Evolutionary conservation across 30 jellyfish, hydroid and myxozoan species (phyloP).

Genomic region (Turritopsis dohrnii): DNA sequence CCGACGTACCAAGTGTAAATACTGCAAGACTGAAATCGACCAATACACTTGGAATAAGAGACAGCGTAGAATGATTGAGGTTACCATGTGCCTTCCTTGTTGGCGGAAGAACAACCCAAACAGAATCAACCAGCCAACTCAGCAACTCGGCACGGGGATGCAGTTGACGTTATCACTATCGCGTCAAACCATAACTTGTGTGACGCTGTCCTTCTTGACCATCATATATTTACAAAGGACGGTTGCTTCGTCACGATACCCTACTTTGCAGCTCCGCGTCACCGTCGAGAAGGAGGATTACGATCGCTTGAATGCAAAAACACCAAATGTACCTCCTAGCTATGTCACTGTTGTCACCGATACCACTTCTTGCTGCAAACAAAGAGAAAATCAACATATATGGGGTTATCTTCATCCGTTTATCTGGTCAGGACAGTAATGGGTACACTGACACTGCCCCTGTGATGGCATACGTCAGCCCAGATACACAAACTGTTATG

Average conservation of each 20-base stretch:
- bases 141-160: no score
- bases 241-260: no score
- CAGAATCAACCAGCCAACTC: no score
- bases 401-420: neutral
- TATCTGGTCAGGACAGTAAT: neutral
- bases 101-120: no score
- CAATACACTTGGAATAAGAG: neutral
- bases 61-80: no score
- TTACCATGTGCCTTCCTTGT: no score
- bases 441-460: neutral
- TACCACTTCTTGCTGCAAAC: neutral
- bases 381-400: neutral
- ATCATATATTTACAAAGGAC: no score
- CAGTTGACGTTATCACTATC: no score
- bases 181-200: no score
- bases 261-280: neutral
- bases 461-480: neutral
- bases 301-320: no score
- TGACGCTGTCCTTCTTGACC: no score
- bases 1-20: neutral
- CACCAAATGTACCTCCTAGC: neutral
- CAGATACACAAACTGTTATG: no score
- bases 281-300: neutral
- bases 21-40: neutral
- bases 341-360: neutral